phyloP scores from a whole-genome alignment of 2,797 vertebrate species.

The Phataginus tricuspis region DNA sequence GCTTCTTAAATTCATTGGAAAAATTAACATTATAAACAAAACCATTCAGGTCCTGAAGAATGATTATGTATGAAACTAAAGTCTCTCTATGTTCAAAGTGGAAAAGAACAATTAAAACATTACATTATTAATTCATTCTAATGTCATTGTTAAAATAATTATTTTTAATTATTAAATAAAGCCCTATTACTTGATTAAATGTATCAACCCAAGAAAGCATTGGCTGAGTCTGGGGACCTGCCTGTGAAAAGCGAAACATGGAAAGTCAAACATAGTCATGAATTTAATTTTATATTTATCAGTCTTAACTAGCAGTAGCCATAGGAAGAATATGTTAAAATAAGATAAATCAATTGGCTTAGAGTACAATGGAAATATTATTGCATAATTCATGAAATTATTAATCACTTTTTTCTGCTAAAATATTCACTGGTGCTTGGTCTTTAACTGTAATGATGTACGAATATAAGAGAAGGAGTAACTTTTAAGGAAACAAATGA shows the following conservation, averaged over 20 bases:
- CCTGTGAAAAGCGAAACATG: background rate
- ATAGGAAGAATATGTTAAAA: slow-evolving; percentile 37
- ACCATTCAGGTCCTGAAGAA: background rate
- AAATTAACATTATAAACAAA: slow-evolving; percentile 9
- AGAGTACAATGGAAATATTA: slow-evolving; percentile 15
- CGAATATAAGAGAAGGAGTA: background rate
- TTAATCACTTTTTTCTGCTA: slow-evolving; percentile 19
- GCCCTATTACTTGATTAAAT: background rate
- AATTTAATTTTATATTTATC: slow-evolving; percentile 15
- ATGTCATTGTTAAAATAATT: slow-evolving; percentile 35
- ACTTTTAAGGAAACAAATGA: slow-evolving; percentile 33
- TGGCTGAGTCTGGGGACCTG: background rate
- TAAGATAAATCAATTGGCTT: background rate
- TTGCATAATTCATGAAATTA: background rate
- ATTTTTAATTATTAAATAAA: slow-evolving; percentile 57
- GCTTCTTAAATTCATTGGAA: background rate
- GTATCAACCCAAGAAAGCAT: background rate
- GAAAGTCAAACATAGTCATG: slow-evolving; percentile 15
- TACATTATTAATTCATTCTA: slow-evolving; percentile 19
- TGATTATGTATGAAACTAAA: background rate
- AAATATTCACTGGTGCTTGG: background rate
- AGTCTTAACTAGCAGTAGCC: background rate
- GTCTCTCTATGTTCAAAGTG: slow-evolving; percentile 25
- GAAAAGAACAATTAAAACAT: slow-evolving; percentile 15
- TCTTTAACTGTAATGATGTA: background rate